Conservation (phyloP, 35 echinoderm and acorn worm species). For the Heliocidaris tuberculata region DNA sequence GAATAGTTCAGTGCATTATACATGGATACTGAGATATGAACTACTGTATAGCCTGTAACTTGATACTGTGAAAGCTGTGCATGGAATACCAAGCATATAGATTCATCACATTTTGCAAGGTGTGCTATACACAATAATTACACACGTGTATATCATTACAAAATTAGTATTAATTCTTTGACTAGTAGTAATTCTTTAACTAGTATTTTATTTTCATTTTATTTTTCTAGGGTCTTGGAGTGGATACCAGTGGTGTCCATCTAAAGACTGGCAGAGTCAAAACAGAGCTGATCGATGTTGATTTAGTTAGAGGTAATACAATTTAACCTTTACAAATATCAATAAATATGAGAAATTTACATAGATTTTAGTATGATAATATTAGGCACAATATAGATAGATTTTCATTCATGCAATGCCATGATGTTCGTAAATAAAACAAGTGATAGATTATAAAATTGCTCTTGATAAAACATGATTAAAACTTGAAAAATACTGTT, state of each 20-base stretch:
- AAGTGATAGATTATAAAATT: no score
- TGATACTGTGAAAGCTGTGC: background rate
- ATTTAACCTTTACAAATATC: background rate
- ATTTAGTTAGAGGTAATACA: conserved; percentile 85
- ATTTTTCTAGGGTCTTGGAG: conserved; percentile 60
- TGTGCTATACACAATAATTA: no score
- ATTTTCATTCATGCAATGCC: no score
- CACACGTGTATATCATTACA: no score
- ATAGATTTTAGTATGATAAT: no score
- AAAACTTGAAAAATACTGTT: no score
- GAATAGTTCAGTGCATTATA: background rate
- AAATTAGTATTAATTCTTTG: no score
- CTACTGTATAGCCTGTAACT: background rate
- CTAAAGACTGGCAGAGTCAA: conserved; percentile 84
- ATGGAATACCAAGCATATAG: background rate
- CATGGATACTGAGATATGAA: background rate
- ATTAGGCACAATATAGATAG: no score
- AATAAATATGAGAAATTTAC: no score
- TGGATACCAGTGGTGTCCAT: conserved; percentile 54
- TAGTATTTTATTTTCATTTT: background rate
- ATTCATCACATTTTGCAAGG: background rate
- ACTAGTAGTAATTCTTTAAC: no score
- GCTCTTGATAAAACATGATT: no score
- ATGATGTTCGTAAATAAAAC: no score
- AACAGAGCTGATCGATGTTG: conserved; percentile 95